Percentiles rank a stretch among this genome's conserved stretches.
Conservation (phyloP, 1,140 invertebrate species). For the Drosophila mayri region DNA sequence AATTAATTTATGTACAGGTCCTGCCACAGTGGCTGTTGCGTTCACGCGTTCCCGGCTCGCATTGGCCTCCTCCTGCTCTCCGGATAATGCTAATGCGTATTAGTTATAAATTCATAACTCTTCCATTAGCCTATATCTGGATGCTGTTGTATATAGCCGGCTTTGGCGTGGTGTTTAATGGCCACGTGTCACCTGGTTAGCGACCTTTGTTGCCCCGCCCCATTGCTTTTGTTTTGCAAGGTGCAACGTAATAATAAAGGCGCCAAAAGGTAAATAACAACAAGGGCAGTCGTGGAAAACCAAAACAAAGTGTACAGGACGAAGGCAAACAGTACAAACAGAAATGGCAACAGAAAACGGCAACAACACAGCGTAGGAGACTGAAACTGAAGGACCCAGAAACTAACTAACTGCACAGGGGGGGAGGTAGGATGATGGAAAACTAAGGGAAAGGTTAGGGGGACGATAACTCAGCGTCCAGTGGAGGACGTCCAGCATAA, state of each 20-base stretch:
- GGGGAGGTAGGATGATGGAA: not conserved
- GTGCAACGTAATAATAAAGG: constrained; percentile 75
- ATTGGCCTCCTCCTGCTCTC: not conserved
- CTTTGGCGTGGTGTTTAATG: constrained; percentile 11
- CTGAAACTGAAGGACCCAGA: constrained; percentile 68
- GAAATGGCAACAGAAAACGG: constrained; percentile 26
- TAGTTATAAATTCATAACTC: constrained; percentile 80
- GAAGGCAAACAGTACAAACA: constrained; percentile 50
- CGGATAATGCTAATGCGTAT: constrained; percentile 56
- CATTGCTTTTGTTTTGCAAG: constrained; percentile 36
- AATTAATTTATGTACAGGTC: constrained; percentile 74
- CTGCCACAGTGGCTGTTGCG: not conserved
- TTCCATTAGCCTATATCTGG: constrained; percentile 54
- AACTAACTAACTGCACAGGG: constrained; percentile 72
- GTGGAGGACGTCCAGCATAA: constrained; percentile 59
- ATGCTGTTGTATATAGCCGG: not conserved
- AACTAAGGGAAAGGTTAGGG: constrained; percentile 4
- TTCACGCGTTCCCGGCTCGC: not conserved
- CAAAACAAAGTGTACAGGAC: constrained; percentile 56
- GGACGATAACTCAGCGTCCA: constrained; percentile 68
- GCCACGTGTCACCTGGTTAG: constrained; percentile 34
- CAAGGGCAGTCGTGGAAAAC: constrained; percentile 49
- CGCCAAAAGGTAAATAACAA: constrained; percentile 79
- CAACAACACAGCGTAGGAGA: constrained; percentile 35
- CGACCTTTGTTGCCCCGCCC: constrained; percentile 21